A percentile compares a stretch with the other conserved stretches of the same genome.
Conservation (phyloP, 2,888 invertebrate species). For the Synanthedon tipuliformis region DNA sequence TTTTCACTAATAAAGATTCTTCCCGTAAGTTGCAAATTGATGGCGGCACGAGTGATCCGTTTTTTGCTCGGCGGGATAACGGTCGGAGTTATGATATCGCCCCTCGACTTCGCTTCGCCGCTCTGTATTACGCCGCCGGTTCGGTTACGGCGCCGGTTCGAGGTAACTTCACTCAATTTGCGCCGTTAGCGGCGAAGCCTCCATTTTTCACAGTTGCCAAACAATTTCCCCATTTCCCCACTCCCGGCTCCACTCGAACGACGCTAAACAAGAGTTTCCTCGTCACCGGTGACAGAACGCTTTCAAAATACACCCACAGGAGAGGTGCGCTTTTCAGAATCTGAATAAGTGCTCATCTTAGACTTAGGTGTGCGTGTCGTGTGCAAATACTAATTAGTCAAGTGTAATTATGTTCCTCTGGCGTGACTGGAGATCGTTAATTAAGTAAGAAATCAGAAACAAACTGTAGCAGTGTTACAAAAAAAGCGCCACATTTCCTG, state of each 20-base stretch:
- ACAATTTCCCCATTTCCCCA: slow-evolving; percentile 35
- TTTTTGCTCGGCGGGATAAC: not conserved
- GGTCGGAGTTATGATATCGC: not conserved
- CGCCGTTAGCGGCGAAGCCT: slow-evolving; percentile 41
- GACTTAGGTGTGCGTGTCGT: too few relatives aligned
- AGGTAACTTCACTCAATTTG: slow-evolving; percentile 57
- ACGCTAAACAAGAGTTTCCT: slow-evolving; percentile 45
- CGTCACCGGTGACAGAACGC: not conserved
- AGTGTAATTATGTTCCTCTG: too few relatives aligned
- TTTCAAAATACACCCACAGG: too few relatives aligned
- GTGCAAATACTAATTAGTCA: too few relatives aligned
- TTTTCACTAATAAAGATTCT: not conserved
- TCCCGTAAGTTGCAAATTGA: slow-evolving; percentile 4
- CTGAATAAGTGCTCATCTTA: too few relatives aligned
- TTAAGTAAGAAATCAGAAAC: not conserved
- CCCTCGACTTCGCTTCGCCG: not conserved
- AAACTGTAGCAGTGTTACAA: not conserved
- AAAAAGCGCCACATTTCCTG: not conserved
- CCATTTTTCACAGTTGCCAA: slow-evolving; percentile 62
- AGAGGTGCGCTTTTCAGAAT: too few relatives aligned
- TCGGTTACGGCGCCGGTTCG: slow-evolving; percentile 8
- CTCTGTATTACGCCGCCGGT: not conserved
- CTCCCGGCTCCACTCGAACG: slow-evolving; percentile 17
- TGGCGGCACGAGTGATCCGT: slow-evolving; percentile 16
- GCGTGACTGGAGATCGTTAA: not conserved